Evolutionary conservation across 1,140 invertebrate genomes (phyloP), one percentile per base, ranked within the genome.

Genomic region (Atta colombica): DNA sequence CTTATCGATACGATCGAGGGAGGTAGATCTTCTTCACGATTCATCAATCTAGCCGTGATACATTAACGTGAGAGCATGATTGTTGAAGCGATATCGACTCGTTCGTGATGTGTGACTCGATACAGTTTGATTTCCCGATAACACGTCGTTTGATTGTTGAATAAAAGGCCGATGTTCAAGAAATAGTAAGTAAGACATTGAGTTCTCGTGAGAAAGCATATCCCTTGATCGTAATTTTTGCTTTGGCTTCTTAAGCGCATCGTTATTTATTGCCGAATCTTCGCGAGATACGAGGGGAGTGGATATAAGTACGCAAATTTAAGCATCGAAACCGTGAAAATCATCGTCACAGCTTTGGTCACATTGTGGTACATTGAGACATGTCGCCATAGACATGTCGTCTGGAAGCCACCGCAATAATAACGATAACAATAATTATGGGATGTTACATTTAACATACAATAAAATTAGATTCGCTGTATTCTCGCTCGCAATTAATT

Each of bases 381-480:
- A 45, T 21, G 65, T 81, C 49, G 31, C 28, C 45, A 53, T 66
- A 66, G n/a, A n/a, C n/a, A n/a, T n/a, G n/a, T n/a, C 16, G 61
- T 69, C 35, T 71, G 65, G 65, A 60, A 81, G 49, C 53, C 75
- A 65, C 25, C 66, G 78, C 78, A 71, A 45, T 55, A 69, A 80
- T 81, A 81, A 81, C 21, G 78, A 71, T 81, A 81, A 69, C 51
- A 81, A 81, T 71, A 81, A 45, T 58, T 71, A 81, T 14, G 85
- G 58, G 68, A 68, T 87, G 77, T 90, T 80, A 89, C 87, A 89
- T 72, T 87, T 87, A 87, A 74, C 55, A 61, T 85, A 88, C 49
- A 71, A 77, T 89, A 63, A 88, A 89, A 89, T 87, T 88, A 89
- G 86, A 85, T 74, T 88, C 65, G 80, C 77, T 78, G 80, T 85